Evolutionary conservation across 2,888 invertebrate genomes (phyloP).

Genomic region (Chymomyza fuscimana): DNA sequence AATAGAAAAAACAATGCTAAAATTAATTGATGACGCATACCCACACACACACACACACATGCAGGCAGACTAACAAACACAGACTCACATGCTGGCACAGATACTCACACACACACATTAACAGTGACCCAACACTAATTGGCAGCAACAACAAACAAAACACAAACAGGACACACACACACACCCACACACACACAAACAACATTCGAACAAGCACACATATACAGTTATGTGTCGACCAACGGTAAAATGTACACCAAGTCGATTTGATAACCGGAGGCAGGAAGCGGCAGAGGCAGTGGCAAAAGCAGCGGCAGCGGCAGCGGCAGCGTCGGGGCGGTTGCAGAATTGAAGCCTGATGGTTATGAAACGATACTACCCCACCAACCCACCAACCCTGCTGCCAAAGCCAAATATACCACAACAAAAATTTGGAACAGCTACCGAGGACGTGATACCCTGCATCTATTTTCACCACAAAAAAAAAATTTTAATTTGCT

Average conservation of each 20-base stretch:
- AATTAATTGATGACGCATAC: slow-evolving; percentile 8
- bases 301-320: slow-evolving; percentile 9
- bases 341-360: neutral
- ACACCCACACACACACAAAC: slow-evolving; percentile 45
- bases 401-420: neutral
- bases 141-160: slow-evolving; percentile 43
- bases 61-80: neutral
- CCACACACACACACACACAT: slow-evolving; percentile 2
- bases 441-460: too few relatives aligned
- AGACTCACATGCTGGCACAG: slow-evolving; percentile 37
- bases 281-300: slow-evolving; percentile 24
- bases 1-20: neutral
- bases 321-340: neutral
- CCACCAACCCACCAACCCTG: too few relatives aligned
- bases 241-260: slow-evolving; percentile 29
- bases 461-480: too few relatives aligned
- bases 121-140: slow-evolving; percentile 57
- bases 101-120: slow-evolving; percentile 28
- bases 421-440: neutral
- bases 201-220: slow-evolving; percentile 17
- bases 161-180: slow-evolving; percentile 35
- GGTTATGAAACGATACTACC: neutral
- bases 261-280: slow-evolving; percentile 60
- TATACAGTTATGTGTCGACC: slow-evolving; percentile 37
- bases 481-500: too few relatives aligned